Percentiles rank a stretch among this genome's conserved stretches.
Conservation (phyloP, 2,888 invertebrate species). For the Sinopyrophorus schimmeli region DNA sequence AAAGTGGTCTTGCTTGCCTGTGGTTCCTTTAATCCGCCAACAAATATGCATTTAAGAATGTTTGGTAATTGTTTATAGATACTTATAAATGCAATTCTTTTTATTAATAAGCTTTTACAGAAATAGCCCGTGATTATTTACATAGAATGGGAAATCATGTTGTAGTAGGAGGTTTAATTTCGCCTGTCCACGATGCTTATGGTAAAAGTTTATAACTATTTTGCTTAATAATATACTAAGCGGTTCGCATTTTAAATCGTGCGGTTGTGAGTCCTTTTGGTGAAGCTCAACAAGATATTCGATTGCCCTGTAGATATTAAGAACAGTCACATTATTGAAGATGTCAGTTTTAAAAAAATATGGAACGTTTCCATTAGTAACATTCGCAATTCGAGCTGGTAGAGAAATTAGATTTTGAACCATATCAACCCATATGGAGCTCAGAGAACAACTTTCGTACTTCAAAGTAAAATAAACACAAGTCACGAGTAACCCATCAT, state of each 20-base stretch:
- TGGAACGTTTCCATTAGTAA: constrained; percentile 60
- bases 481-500: constrained; percentile 62
- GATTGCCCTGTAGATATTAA: constrained; percentile 64
- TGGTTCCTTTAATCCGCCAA: constrained; percentile 96
- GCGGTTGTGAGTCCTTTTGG: constrained; percentile 42
- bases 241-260: constrained; percentile 41
- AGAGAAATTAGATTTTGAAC: constrained; percentile 68
- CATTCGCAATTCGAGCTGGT: constrained; percentile 73
- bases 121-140: constrained; percentile 87
- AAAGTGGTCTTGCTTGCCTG: constrained; percentile 79
- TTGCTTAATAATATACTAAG: constrained; percentile 61
- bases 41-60: constrained; percentile 95
- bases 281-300: constrained; percentile 61
- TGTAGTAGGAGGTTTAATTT: constrained; percentile 91
- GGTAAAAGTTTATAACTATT: constrained; percentile 72
- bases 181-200: constrained; percentile 93
- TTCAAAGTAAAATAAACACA: constrained; percentile 42
- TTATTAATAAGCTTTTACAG: constrained; percentile 58
- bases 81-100: constrained; percentile 8
- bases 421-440: constrained; percentile 57
- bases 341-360: constrained; percentile 61
- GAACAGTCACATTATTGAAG: constrained; percentile 63
- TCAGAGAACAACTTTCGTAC: constrained; percentile 17
- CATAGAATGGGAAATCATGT: constrained; percentile 72
- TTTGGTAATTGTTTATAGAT: constrained; percentile 72